These are phyloP conservation scores for Nemotelus pantherinus DNA, from an alignment of 2,888 invertebrate genomes.

Conservation along the genomic window DNA sequence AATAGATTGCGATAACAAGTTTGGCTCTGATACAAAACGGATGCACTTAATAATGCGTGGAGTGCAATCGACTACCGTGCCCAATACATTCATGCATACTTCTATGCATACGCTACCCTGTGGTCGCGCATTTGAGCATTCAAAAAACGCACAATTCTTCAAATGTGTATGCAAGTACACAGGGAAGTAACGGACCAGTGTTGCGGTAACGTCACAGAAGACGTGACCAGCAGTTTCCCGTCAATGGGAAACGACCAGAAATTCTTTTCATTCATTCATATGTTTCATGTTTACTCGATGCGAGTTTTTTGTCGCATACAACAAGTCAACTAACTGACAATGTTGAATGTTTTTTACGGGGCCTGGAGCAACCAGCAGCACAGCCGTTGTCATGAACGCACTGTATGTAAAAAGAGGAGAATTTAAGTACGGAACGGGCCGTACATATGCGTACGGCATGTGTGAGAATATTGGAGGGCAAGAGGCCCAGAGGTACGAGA, in stretches of 20 bases:
- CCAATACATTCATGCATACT: slow-evolving; percentile 4
- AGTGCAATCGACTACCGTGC: slow-evolving; percentile 9
- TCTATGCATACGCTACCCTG: neutral
- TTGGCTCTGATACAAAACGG: slow-evolving; percentile 34
- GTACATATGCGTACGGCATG: slow-evolving; percentile 8
- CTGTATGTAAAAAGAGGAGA: no score
- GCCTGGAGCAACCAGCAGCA: no score
- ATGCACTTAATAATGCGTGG: slow-evolving; percentile 39
- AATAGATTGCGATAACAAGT: slow-evolving; percentile 36
- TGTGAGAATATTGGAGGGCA: neutral
- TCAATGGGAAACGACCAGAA: slow-evolving; percentile 15
- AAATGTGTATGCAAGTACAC: no score
- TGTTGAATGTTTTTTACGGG: no score
- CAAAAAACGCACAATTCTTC: neutral
- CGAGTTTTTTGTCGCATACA: neutral
- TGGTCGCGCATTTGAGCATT: neutral
- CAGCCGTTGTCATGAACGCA: no score
- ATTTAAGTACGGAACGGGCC: neutral
- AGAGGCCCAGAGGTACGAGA: no score
- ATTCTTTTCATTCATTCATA: slow-evolving; percentile 11
- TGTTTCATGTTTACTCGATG: neutral
- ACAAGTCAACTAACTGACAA: no score
- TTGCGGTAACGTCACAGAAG: neutral
- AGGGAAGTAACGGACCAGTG: no score
- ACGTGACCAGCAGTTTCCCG: slow-evolving; percentile 37